Evolutionary conservation across 2,113 vertebrate species (phyloP), one percentile per base, ranked within the genome.

Genomic region (Tetrao urogallus): DNA sequence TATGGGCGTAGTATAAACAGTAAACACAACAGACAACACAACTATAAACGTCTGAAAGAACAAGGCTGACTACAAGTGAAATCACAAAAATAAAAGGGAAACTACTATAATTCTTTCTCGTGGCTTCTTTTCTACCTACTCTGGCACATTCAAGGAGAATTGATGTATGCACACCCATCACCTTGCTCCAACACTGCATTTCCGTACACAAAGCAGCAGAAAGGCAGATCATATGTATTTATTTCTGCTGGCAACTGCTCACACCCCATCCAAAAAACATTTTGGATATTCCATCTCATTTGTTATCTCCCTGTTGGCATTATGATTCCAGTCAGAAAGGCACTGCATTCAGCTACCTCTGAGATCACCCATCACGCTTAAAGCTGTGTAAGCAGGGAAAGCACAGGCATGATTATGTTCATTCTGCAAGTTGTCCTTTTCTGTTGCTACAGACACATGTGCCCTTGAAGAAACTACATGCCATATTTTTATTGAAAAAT

Each of bases 281-380:
- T 93, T 91, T 77, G 85, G 61, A 75, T 56, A 50, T 89, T 89
- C 88, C 79, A 65, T 64, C 75, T 89, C 5, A 0, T 82, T 77
- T 86, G 56, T 77, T 92, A 91, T 88, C 94, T 74, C 85, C 65
- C 52, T 78, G 38, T 48, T 83, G 87, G 69, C 85, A 81, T 94
- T 91, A 91, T 74, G 69, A 93, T 95, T 96, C 93, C 65, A 91
- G 88, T 91, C 87, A 96, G 75, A 83, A 83, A 88, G 61, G 69
- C 82, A n/a, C 54, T 47, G 54, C 67, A 66, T 90, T 90, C 87
- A 90, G 45, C 43, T 48, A 69, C 43, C 36, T 89, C 76, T 20
- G 54, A 85, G 85, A 48, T 91, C 69, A 58, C 42, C 16, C 25
- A 21, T 28, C 52, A 25, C 21, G 15, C 63, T 88, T 82, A 40